Conservation (phyloP, 2,797 vertebrate genomes). For the Sebastes aleutianus region DNA sequence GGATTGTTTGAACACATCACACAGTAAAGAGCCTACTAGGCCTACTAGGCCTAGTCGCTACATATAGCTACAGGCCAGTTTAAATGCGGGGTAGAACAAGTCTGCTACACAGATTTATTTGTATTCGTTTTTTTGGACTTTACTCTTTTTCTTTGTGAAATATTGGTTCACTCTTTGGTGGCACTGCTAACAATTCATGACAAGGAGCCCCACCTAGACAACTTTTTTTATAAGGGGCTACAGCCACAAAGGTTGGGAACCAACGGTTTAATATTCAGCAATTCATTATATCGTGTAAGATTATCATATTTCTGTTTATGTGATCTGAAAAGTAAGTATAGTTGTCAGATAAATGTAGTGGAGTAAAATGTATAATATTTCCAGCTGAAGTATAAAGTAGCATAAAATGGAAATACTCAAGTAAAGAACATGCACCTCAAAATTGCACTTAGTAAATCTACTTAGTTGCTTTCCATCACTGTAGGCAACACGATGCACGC, state of each 20-base stretch:
- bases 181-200: not conserved
- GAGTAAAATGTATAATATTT: not conserved
- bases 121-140: not conserved
- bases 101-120: not conserved
- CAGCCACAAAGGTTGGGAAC: not conserved
- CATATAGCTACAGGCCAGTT: not conserved
- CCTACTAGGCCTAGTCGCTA: too few relatives aligned
- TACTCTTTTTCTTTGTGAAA: not conserved
- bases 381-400: not conserved
- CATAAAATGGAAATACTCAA: not conserved
- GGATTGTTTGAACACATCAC: too few relatives aligned
- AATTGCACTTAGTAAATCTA: not conserved
- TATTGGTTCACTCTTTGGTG: not conserved
- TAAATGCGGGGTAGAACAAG: not conserved
- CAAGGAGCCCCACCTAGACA: not conserved
- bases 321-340: not conserved
- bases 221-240: not conserved
- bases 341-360: not conserved
- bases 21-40: too few relatives aligned
- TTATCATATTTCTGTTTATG: not conserved
- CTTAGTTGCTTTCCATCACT: not conserved
- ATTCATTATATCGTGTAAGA: not conserved
- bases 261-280: not conserved
- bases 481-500: not conserved
- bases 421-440: not conserved